Evolutionary conservation across 2,797 vertebrate species (phyloP).

Genomic region (Acipenser transmontanus): DNA sequence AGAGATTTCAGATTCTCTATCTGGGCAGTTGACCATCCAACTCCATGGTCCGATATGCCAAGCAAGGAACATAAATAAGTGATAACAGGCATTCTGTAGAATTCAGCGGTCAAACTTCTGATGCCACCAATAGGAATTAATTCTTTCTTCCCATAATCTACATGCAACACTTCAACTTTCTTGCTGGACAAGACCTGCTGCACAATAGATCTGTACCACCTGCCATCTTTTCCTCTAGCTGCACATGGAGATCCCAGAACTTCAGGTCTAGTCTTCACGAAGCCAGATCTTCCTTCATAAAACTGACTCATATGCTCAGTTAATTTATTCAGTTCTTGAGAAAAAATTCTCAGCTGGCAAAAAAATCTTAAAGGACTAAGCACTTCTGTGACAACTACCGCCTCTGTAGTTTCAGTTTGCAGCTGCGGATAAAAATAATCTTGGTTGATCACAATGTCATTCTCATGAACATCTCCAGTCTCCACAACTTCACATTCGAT

Average conservation of each 20-base stretch:
- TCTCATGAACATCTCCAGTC: slow-evolving; percentile 2
- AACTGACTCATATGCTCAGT: slow-evolving; percentile 62
- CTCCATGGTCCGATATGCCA: slow-evolving; percentile 66
- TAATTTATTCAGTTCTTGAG: slow-evolving; percentile 70
- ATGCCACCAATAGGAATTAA: slow-evolving; percentile 63
- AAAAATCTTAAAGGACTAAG: slow-evolving; percentile 73
- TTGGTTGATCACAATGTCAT: slow-evolving; percentile 32
- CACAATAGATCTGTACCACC: slow-evolving; percentile 74
- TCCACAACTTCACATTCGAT: slow-evolving; percentile 21
- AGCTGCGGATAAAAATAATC: slow-evolving; percentile 78
- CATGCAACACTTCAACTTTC: slow-evolving; percentile 69
- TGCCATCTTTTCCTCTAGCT: slow-evolving; percentile 69
- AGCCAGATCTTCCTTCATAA: slow-evolving; percentile 44
- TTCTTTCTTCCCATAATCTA: slow-evolving; percentile 82
- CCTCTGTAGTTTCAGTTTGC: slow-evolving; percentile 66
- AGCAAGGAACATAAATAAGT: slow-evolving; percentile 80
- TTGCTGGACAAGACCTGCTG: slow-evolving; percentile 53
- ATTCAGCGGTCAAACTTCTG: slow-evolving; percentile 64
- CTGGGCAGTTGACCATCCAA: slow-evolving; percentile 69
- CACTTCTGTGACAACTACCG: slow-evolving; percentile 77
- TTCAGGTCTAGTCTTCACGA: slow-evolving; percentile 42
- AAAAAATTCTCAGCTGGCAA: slow-evolving; percentile 82
- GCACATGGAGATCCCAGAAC: slow-evolving; percentile 78
- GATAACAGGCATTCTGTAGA: slow-evolving; percentile 83
- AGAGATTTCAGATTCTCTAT: slow-evolving; percentile 63